Evolutionary conservation across 2,888 invertebrate species (phyloP).

Genomic region (Galeruca laticollis): DNA sequence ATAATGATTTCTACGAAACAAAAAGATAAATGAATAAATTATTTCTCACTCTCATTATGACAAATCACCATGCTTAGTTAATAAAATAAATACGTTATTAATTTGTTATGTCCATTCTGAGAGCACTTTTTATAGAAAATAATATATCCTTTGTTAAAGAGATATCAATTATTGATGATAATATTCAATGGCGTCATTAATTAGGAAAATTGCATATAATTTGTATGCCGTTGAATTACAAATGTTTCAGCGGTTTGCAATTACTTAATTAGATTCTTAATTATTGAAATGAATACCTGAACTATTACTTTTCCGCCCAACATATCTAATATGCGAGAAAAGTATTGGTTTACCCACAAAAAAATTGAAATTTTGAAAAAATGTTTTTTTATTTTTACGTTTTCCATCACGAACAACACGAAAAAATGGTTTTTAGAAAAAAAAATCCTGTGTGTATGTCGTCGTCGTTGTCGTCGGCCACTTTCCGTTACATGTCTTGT

Average conservation of each 20-base stretch:
- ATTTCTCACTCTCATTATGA: not conserved
- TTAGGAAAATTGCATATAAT: slow-evolving; percentile 11
- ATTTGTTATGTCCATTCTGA: not conserved
- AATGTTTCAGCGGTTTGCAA: not conserved
- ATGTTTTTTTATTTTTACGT: too few species aligned
- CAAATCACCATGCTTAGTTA: not conserved
- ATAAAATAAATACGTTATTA: slow-evolving; percentile 9
- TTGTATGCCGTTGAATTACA: not conserved
- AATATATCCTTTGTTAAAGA: not conserved
- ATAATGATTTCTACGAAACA: too few species aligned
- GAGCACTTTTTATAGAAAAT: not conserved
- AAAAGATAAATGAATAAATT: not conserved
- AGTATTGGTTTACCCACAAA: too few species aligned
- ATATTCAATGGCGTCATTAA: slow-evolving; percentile 8
- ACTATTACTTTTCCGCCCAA: not conserved
- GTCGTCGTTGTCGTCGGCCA: too few species aligned
- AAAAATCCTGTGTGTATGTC: too few species aligned
- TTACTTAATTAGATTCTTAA: not conserved
- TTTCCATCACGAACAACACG: too few species aligned
- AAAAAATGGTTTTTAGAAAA: too few species aligned
- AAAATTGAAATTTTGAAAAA: too few species aligned
- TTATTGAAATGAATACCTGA: not conserved
- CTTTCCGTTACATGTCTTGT: too few species aligned
- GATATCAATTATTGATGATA: slow-evolving; percentile 7
- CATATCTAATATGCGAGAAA: too few species aligned